phyloP scores from a whole-genome alignment of 1,140 invertebrate genomes.

The Hyposmocoma kahamanoa region DNA sequence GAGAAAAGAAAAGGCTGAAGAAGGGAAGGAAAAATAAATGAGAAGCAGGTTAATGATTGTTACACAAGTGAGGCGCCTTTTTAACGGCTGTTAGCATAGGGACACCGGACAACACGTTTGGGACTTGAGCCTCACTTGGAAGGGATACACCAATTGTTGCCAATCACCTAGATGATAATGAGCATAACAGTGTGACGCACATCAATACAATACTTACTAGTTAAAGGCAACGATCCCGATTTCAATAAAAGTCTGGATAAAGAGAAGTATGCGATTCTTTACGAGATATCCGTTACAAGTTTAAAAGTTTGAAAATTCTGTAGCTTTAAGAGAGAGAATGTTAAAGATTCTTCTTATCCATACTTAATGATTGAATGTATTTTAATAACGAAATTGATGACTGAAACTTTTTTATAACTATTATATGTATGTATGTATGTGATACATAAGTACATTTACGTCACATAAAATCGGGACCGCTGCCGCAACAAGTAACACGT shows the following conservation, averaged over 20 bases:
- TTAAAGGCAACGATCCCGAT: slow-evolving; percentile 43
- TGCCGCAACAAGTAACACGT: slow-evolving; percentile 27
- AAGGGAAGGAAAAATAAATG: slow-evolving; percentile 37
- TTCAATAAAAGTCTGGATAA: no score
- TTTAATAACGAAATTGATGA: no score
- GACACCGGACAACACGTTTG: slow-evolving; percentile 28
- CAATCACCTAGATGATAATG: slow-evolving; percentile 53
- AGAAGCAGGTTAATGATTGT: slow-evolving; percentile 46
- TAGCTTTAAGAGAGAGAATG: no score
- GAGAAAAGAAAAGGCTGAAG: slow-evolving; percentile 10
- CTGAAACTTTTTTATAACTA: no score
- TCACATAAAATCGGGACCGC: slow-evolving; percentile 14
- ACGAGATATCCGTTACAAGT: no score
- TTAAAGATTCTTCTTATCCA: no score
- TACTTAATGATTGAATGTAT: no score
- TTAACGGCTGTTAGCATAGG: slow-evolving; percentile 37
- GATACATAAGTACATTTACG: slow-evolving; percentile 55
- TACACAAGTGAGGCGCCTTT: slow-evolving; percentile 72
- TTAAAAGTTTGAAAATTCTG: no score
- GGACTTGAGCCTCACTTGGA: slow-evolving; percentile 55
- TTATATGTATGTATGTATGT: no score
- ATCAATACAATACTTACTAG: slow-evolving; percentile 66
- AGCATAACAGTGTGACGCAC: slow-evolving; percentile 70
- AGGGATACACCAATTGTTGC: slow-evolving; percentile 50
- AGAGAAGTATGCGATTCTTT: no score